A percentile compares a stretch with the other conserved stretches of the same genome.
Conservation (phyloP, 2,888 invertebrate genomes). For the Entomobrya proxima region DNA sequence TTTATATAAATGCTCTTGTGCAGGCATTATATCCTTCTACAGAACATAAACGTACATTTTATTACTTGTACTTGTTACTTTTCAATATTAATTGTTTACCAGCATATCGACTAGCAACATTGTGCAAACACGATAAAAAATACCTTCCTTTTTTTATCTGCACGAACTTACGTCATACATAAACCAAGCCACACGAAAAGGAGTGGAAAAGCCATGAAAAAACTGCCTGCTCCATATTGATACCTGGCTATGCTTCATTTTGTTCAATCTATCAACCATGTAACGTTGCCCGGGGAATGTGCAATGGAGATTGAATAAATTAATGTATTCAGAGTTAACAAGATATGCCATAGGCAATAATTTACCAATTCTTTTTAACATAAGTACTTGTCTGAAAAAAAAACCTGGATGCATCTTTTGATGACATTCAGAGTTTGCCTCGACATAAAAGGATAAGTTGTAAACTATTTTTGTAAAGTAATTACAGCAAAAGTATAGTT, state of each 20-base stretch:
- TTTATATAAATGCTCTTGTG: no score
- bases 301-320: no score
- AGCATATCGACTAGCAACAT: slow-evolving; percentile 10
- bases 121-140: slow-evolving; percentile 24
- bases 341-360: no score
- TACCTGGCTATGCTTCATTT: not conserved
- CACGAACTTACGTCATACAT: not conserved
- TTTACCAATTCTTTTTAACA: no score
- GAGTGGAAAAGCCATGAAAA: not conserved
- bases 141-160: slow-evolving; percentile 8
- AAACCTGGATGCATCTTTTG: no score
- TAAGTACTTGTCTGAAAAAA: no score
- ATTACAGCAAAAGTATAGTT: no score
- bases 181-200: not conserved
- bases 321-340: not conserved
- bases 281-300: not conserved
- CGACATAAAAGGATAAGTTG: no score
- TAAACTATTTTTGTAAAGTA: no score
- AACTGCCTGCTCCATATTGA: not conserved
- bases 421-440: no score
- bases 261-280: not conserved
- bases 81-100: slow-evolving; percentile 18
- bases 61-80: no score
- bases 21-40: not conserved
- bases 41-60: not conserved